Base-by-base conservation (phyloP, 2,888 invertebrate genomes). In the Tachina fera region DNA sequence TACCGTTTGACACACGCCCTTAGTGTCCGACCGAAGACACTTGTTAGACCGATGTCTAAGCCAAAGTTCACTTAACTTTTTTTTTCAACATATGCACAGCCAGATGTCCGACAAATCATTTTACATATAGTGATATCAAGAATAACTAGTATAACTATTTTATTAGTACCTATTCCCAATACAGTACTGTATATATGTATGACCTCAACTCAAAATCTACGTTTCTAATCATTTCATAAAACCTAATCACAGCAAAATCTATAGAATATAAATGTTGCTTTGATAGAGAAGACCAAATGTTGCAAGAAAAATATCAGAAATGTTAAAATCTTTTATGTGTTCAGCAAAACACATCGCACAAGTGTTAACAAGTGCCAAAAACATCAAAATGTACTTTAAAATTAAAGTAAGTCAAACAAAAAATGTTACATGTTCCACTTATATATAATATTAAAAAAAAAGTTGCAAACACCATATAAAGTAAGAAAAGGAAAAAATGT, bases 371-470 rank as follows among this genome's bases (percentile, higher is more conserved):
- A 83, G 83, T 86, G 86, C 83, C 79, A 83, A 78, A 86, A 86
- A 86, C 86, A 86, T 83, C 86, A 83, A 86, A 86, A 86, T 74
- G 83, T 86, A 86, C 83, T 86, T 86, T 58, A 86, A 83, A 83
- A 74, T 75, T 72, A 78, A 83, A 75, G 71, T 45, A 75, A 79
- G 79, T 71, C 45, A 75, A 84, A 56, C 22, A 47, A 68, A 67
- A 74, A 43, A 63, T 53, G 45, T 74, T 67, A 80, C 58, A 80
- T 14, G 72, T 51, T 67, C 10, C 8, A 41, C 61, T n/a, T 60
- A 9, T 22, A 9, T 19, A 9, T 5, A 67, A 31, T 1, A 31
- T 31, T 31, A 6, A 51, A 60, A 49, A 56, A 49, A 65, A 67
- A 61, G 45, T 51, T 61, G 51, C 56, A 84, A 79, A 67, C 51